Evolutionary conservation across 2,888 invertebrate species (phyloP).

Genomic region (Drosophila dives): DNA sequence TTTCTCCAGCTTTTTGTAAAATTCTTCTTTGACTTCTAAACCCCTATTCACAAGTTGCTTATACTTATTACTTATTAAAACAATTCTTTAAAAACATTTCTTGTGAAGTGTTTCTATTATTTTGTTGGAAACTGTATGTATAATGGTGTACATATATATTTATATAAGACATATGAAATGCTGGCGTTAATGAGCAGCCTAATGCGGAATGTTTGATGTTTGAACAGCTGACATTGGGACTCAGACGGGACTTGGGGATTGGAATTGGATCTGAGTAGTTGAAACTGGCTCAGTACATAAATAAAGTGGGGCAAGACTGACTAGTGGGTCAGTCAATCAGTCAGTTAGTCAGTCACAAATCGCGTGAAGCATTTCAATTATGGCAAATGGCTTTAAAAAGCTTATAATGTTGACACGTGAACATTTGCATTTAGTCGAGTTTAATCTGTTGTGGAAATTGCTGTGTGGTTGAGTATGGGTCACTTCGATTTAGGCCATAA

Average conservation of each 20-base stretch:
- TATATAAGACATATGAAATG: conserved; percentile 30
- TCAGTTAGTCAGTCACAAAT: conserved; percentile 28
- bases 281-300: conserved; percentile 2
- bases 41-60: background rate
- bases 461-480: conserved; percentile 35
- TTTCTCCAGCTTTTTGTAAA: too few species aligned
- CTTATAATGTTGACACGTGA: conserved; percentile 63
- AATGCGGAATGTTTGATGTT: conserved; percentile 61
- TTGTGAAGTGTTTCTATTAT: background rate
- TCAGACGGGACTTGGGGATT: conserved; percentile 1
- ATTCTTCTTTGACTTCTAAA: too few species aligned
- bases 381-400: conserved; percentile 49
- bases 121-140: background rate
- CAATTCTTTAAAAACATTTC: background rate
- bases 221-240: conserved; percentile 68
- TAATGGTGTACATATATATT: background rate
- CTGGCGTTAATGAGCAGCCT: conserved; percentile 50
- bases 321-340: background rate
- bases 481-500: conserved; percentile 39
- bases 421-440: conserved; percentile 51
- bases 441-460: conserved; percentile 26
- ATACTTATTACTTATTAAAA: background rate
- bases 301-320: conserved; percentile 2
- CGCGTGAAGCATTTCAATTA: conserved; percentile 72
- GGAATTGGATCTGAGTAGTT: background rate